Base-by-base conservation (phyloP, 2,888 invertebrate species). In the Hydroisotoma schaefferi region DNA sequence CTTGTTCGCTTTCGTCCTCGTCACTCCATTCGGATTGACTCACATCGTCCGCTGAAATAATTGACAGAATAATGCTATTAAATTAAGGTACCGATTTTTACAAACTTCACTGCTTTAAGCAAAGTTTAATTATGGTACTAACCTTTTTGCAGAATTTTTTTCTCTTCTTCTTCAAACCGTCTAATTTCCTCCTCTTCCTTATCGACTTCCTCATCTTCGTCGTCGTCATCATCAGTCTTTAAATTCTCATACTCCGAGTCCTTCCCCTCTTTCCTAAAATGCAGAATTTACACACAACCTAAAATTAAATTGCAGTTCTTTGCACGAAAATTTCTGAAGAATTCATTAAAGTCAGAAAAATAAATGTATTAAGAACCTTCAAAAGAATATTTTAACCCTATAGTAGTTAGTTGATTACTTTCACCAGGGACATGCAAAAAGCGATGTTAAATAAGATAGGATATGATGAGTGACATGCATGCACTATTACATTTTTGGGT, bases 21-120 rank as follows among this genome's bases (percentile, higher is more conserved):
- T 84, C 83, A 67, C 87, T 87, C 88, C 88, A 88, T 75, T 89
- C 89, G n/a, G 88, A 88, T 73, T 88, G 87, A 77, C 88, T 88
- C n/a, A 74, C 71, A 59, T 75, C 74, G 61, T 71, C 70, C 18
- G 70, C 69, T 60, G 51, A 52, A 57, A 56, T 2, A 48, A 26
- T 47, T 1, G 29, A 20, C 22, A 55, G 18, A 43, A 43, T 12
- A 43, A n/a, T n/a, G n/a, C n/a, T 8, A 8, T n/a, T n/a, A 43
- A 22, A 18, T 53, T 38, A 2, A 8, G 43, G 15, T 8, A 33
- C 33, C 33, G 15, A 33, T 15, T 33, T 33, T 33, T 33, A 33
- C 8, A 10, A 18, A 23, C 25, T 33, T 25, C 15, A 15, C 6
- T 28, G 2, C 29, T 28, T 28, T 43, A 46, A 48, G 6, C 8